These are phyloP conservation scores for Hyles vespertilio DNA, from an alignment of 1,140 invertebrate species.

Conservation along the genomic window DNA sequence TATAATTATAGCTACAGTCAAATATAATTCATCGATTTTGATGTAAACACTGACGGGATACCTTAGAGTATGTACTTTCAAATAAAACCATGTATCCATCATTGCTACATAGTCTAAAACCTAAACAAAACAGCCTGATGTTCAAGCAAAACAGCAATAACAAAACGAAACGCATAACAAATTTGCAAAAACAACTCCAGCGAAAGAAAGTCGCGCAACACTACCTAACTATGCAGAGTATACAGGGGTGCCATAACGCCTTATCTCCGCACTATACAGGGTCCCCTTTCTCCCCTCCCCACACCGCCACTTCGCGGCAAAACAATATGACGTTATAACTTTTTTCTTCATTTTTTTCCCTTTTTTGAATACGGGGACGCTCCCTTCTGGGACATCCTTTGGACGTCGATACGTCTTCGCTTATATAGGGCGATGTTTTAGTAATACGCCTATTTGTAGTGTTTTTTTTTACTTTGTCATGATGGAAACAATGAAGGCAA, in stretches of 20 bases:
- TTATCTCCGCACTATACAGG: constrained; percentile 64
- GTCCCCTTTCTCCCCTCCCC: constrained; percentile 30
- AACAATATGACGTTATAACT: constrained; percentile 75
- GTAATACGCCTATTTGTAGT: background rate
- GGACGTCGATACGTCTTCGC: constrained; percentile 45
- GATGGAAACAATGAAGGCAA: background rate
- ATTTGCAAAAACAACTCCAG: too few species aligned
- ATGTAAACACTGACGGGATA: too few species aligned
- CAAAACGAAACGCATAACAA: too few species aligned
- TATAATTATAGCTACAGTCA: too few species aligned
- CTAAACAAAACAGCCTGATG: too few species aligned
- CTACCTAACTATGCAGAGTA: too few species aligned
- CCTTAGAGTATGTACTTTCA: too few species aligned
- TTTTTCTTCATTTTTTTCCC: constrained; percentile 69
- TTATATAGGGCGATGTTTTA: constrained; percentile 35
- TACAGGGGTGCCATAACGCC: constrained; percentile 43
- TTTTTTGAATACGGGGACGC: constrained; percentile 66
- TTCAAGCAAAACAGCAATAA: too few species aligned
- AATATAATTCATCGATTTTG: too few species aligned
- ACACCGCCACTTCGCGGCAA: constrained; percentile 49
- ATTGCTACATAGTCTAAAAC: too few species aligned
- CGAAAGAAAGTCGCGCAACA: too few species aligned
- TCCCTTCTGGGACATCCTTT: constrained; percentile 56
- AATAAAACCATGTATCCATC: too few species aligned
- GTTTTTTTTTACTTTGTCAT: background rate